Evolutionary conservation across 2,888 invertebrate genomes (phyloP), one percentile per base, ranked within the genome.

Genomic region (Athrips mouffetella): DNA sequence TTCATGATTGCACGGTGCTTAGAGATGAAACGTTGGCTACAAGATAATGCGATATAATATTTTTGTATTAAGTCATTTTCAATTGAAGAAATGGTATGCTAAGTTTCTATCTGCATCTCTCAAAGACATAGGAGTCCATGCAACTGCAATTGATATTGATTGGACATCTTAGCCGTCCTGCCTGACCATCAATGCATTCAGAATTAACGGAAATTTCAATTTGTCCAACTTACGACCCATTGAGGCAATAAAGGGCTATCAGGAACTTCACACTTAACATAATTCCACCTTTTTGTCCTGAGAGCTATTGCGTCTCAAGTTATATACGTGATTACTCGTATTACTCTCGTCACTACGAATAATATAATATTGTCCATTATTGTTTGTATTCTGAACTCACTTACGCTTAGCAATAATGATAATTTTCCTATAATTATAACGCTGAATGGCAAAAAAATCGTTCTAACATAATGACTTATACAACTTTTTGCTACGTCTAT

Each of bases 181-280:
- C 33, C 13, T 35, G 37, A 35, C 42, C 35, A 15, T 44, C 37
- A 48, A 35, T 35, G 11, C 27, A 15, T 35, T 18, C 11, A 10
- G 44, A 66, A 62, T 62, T 65, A 73, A 66, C 82, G 87, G 87
- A 86, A 76, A 81, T 71, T 70, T 70, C 85, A 82, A 85, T 84
- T 83, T 70, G 55, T 70, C 49, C 64, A 61, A 70, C 73, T 77
- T 67, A 56, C 57, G 60, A 56, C 66, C 68, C 67, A 70, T 80
- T 77, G 70, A 70, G 60, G 67, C 76, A 79, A 76, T 80, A 63
- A 74, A 70, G 68, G 57, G 67, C 53, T 59, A 73, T 69, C 75
- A 76, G 81, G 80, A 82, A 78, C 75, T 68, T 52, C 58, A 63
- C 71, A 77, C 78, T 80, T 81, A 47, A 71, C 60, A 54, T 50